Conservation (phyloP, 2,888 invertebrate genomes). For the Thyatira batis region DNA sequence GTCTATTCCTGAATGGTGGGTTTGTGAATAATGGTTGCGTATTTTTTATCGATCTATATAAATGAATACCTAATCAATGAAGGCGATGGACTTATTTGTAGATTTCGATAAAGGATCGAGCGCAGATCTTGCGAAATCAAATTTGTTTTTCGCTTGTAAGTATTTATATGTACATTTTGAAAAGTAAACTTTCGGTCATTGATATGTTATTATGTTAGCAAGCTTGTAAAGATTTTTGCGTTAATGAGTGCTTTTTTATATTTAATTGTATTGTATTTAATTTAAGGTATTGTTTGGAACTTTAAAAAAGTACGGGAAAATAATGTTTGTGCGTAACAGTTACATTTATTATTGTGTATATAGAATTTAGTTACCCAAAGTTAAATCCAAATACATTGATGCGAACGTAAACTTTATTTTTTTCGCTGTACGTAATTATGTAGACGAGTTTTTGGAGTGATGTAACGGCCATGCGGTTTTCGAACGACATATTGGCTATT, state of each 20-base stretch:
- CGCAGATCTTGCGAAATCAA: constrained; percentile 30
- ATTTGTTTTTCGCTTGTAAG: constrained; percentile 72
- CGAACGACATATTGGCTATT: constrained; percentile 37
- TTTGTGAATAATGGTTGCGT: constrained; percentile 46
- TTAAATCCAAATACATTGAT: constrained; percentile 75
- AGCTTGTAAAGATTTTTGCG: constrained; percentile 66
- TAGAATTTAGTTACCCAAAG: constrained; percentile 76
- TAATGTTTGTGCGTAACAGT: constrained; percentile 48
- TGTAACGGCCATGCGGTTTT: constrained; percentile 48
- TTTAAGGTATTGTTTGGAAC: constrained; percentile 40
- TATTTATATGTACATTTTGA: constrained; percentile 79
- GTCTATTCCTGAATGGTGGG: constrained; percentile 44
- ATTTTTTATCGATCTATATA: constrained; percentile 18
- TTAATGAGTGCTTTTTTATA: constrained; percentile 55
- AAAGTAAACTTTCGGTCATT: constrained; percentile 52
- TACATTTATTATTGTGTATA: constrained; percentile 70
- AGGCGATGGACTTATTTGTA: constrained; percentile 8
- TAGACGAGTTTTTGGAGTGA: constrained; percentile 49
- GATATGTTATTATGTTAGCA: constrained; percentile 56
- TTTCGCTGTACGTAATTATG: constrained; percentile 50
- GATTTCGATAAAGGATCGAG: constrained; percentile 22
- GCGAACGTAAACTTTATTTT: constrained; percentile 57
- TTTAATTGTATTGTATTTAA: constrained; percentile 32
- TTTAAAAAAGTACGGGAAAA: constrained; percentile 29
- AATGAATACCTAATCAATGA: constrained; percentile 18